These are phyloP conservation scores for Pelobates fuscus DNA, from an alignment of 2,113 vertebrate species.

Conservation along the genomic window DNA sequence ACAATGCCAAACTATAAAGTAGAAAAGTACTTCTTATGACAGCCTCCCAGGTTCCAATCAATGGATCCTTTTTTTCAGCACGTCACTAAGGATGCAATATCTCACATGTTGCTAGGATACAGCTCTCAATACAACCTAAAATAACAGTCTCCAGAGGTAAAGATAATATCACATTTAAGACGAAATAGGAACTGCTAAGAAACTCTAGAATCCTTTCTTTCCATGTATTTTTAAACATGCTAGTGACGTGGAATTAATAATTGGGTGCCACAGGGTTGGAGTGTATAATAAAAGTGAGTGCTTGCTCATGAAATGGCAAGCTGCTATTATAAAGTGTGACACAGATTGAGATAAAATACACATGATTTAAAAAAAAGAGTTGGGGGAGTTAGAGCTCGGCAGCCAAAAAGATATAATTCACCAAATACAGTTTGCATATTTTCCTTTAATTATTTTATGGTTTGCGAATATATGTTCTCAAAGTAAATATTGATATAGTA, in stretches of 20 bases:
- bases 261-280: constrained; percentile 2
- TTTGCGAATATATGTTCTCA: too few species aligned
- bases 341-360: constrained; percentile 17
- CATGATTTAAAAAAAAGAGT: not conserved
- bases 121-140: constrained; percentile 24
- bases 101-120: constrained; percentile 42
- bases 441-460: constrained; percentile 9
- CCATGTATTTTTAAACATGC: constrained; percentile 22
- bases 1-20: too few species aligned
- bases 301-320: constrained; percentile 2
- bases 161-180: constrained; percentile 40
- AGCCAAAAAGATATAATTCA: not conserved
- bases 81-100: constrained; percentile 27
- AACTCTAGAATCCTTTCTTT: constrained; percentile 12
- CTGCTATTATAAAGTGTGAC: constrained; percentile 21
- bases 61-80: constrained; percentile 30
- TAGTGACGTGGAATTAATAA: constrained; percentile 24
- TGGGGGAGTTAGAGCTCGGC: constrained; percentile 7
- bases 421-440: too few species aligned
- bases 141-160: constrained; percentile 42
- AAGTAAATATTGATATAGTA: too few species aligned
- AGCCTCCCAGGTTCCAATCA: constrained; percentile 29
- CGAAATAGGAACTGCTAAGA: constrained; percentile 26
- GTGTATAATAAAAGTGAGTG: not conserved
- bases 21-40: too few species aligned